phyloP scores from a whole-genome alignment of 2,888 invertebrate genomes.

The Eledona agricola region DNA sequence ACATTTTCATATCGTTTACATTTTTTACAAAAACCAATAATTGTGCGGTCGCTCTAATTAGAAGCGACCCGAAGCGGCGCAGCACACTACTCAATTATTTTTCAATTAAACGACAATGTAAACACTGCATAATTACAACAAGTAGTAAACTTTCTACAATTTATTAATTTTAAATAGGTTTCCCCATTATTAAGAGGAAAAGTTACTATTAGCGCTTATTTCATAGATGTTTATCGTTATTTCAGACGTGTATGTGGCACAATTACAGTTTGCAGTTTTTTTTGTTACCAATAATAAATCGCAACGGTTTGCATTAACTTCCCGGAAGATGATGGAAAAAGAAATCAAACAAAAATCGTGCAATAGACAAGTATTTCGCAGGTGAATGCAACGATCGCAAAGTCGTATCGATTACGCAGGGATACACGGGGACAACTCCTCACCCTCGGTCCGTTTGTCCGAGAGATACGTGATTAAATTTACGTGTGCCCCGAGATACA shows the following conservation, averaged over 20 bases:
- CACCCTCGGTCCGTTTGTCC: conserved; percentile 2
- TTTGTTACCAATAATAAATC: conserved; percentile 15
- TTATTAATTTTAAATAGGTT: conserved; percentile 18
- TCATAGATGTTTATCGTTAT: not conserved
- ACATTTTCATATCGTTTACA: no score
- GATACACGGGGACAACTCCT: not conserved
- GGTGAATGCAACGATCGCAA: not conserved
- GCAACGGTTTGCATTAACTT: conserved; percentile 22
- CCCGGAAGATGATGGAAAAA: conserved; percentile 19
- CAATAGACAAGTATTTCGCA: conserved; percentile 2
- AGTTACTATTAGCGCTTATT: conserved; percentile 1
- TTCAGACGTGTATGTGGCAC: no score
- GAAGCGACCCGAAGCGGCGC: not conserved
- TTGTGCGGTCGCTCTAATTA: not conserved
- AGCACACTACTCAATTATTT: not conserved
- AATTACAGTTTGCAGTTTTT: conserved; percentile 8
- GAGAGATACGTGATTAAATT: conserved; percentile 28
- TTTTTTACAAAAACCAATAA: conserved; percentile 1
- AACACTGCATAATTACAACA: conserved; percentile 8
- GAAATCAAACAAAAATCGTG: conserved; percentile 1
- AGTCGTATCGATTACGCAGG: no score
- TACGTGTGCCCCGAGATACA: conserved; percentile 31
- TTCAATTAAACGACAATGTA: conserved; percentile 14
- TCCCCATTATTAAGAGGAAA: conserved; percentile 18
- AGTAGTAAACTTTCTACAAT: conserved; percentile 26